Evolutionary conservation across 2,797 vertebrate species (phyloP), one percentile per base, ranked within the genome.

Genomic region (Enteromius argenteus): DNA sequence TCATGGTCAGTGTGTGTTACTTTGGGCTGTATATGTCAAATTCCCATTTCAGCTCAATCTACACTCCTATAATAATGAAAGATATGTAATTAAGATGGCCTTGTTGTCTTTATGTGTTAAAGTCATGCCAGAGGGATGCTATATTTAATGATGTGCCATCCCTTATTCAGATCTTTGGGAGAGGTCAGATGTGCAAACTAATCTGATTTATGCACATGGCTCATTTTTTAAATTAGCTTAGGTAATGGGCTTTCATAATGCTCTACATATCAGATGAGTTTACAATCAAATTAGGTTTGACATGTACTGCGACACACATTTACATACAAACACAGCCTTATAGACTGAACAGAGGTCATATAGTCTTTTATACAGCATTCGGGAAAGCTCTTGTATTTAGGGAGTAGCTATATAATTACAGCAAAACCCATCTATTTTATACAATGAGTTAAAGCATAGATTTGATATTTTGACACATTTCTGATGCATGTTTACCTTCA

Each of bases 141-240:
- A 37, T 46, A n/a, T 77, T 84, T 77, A 77, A 84, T 77, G 64
- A 69, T 46, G 81, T 84, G 64, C 35, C 37, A 1, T 60, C 64
- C 32, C 60, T 83, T 37, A 27, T 67, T 76, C 46, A 10, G 14
- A 58, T 30, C 23, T 68, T 68, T 77, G 60, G 0, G 35, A 76
- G 62, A 83, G 73, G 81, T 83, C 73, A 83, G 81, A 83, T 76
- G 37, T 53, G 49, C 19, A 32, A 37, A 42, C 74, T 77, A 42
- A 84, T 84, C 73, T 53, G 72, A 76, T 83, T 67, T 53, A 23
- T 83, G 81, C 81, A 68, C 60, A 66, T 56, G 81, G 35, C 49
- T 78, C 64, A 84, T 60, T 84, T 69, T 83, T 84, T 58, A 46
- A 77, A 84, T 78, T 56, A 84, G 64, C 81, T 84, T 35, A 68